A percentile compares a stretch with the other conserved stretches of the same genome.
Conservation (phyloP, 2,888 invertebrate species). For the Oxyscelio sp. region DNA sequence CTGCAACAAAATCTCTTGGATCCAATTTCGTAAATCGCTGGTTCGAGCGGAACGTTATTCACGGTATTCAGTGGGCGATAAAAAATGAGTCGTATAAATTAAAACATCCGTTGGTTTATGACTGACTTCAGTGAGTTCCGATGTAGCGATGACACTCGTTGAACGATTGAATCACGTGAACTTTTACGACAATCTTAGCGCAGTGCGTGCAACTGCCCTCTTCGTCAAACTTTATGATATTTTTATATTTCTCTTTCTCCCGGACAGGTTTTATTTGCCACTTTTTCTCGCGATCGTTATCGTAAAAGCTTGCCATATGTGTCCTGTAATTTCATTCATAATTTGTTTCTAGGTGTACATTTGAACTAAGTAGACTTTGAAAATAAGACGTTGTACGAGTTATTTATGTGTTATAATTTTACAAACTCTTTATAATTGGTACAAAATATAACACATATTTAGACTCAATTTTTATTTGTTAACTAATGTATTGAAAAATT, state of each 20-base stretch:
- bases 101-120: constrained; percentile 41
- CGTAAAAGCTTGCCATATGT: constrained; percentile 49
- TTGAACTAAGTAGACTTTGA: not conserved
- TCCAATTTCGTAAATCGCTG: too few species aligned
- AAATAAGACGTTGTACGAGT: not conserved
- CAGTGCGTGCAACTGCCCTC: constrained; percentile 34
- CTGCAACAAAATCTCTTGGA: too few species aligned
- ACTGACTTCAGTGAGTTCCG: constrained; percentile 19
- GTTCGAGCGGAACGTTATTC: too few species aligned
- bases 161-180: constrained; percentile 45
- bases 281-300: constrained; percentile 44
- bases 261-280: constrained; percentile 36
- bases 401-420: too few species aligned
- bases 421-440: too few species aligned
- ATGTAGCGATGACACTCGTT: constrained; percentile 46
- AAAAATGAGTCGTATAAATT: constrained; percentile 23
- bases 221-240: constrained; percentile 43
- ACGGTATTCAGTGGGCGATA: too few species aligned
- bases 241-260: constrained; percentile 46
- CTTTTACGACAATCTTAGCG: constrained; percentile 43
- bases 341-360: constrained; percentile 2
- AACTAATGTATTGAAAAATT: too few species aligned
- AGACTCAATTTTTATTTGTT: too few species aligned
- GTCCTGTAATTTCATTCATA: constrained; percentile 25
- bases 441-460: too few species aligned